Evolutionary conservation across 2,797 vertebrate genomes (phyloP).

Genomic region (Astyanax mexicanus): DNA sequence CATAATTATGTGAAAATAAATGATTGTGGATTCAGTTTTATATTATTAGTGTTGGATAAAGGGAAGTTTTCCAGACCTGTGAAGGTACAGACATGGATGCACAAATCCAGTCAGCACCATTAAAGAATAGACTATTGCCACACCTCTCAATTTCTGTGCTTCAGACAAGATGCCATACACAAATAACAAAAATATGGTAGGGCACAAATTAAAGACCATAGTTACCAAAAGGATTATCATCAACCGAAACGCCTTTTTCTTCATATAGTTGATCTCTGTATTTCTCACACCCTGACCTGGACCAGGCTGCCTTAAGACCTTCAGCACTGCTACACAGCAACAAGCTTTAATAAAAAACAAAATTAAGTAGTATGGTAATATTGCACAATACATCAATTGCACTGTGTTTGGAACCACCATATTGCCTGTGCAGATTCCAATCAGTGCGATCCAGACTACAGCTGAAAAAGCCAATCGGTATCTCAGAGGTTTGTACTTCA

Average conservation of each 20-base stretch:
- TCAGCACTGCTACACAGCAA: constrained; percentile 50
- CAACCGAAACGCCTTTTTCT: constrained; percentile 40
- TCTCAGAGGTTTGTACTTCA: constrained; percentile 51
- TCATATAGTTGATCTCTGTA: constrained; percentile 31
- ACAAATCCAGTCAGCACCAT: constrained; percentile 24
- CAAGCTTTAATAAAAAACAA: constrained; percentile 27
- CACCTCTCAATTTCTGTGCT: not conserved
- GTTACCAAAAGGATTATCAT: constrained; percentile 36
- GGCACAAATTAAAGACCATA: constrained; percentile 25
- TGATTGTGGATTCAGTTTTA: too few species aligned
- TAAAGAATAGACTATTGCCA: too few species aligned
- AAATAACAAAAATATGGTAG: not conserved
- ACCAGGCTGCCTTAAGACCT: constrained; percentile 44
- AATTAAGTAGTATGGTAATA: constrained; percentile 18
- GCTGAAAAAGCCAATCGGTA: constrained; percentile 19
- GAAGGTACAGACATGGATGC: constrained; percentile 37
- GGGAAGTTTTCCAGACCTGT: constrained; percentile 29
- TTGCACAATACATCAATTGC: constrained; percentile 1
- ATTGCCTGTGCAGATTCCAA: too few species aligned
- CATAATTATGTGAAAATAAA: too few species aligned
- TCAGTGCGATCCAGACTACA: constrained; percentile 38
- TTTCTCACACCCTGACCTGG: constrained; percentile 22
- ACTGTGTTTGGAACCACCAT: too few species aligned
- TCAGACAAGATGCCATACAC: not conserved
- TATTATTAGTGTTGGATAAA: not conserved